Evolutionary conservation across 1,140 invertebrate species (phyloP).

Genomic region (Brachionus paranguensis): DNA sequence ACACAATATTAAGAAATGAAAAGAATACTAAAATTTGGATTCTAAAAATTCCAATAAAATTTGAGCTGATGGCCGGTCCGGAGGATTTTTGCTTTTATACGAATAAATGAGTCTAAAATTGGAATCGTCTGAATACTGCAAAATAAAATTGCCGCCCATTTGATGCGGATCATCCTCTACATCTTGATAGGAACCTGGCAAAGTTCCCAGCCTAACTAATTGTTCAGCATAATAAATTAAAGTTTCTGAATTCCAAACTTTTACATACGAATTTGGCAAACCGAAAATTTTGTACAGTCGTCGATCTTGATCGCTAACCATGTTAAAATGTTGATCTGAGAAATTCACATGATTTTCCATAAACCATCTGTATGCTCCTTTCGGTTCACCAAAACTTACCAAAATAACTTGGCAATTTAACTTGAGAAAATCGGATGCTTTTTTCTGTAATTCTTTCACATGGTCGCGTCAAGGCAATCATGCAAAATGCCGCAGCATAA

Average conservation of each 20-base stretch:
- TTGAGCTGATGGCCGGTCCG: not conserved
- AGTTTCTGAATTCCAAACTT: slow-evolving; percentile 28
- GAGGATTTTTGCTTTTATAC: slow-evolving; percentile 35
- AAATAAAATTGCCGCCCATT: slow-evolving; percentile 36
- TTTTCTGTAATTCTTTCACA: not conserved
- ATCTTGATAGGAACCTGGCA: slow-evolving; percentile 24
- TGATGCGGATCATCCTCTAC: slow-evolving; percentile 35
- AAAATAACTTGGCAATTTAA: slow-evolving; percentile 27
- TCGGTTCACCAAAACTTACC: slow-evolving; percentile 24
- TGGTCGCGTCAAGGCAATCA: slow-evolving; percentile 40
- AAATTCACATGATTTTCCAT: not conserved
- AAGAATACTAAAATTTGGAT: not conserved
- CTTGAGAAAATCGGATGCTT: not conserved
- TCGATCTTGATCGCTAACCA: slow-evolving; percentile 9
- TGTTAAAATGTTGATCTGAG: not conserved
- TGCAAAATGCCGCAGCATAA: slow-evolving; percentile 33
- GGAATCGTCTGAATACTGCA: not conserved
- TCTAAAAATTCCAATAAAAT: slow-evolving; percentile 1
- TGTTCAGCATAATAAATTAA: slow-evolving; percentile 35
- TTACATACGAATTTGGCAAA: not conserved
- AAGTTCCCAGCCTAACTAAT: not conserved
- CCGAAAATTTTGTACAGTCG: slow-evolving; percentile 7
- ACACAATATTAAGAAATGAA: not conserved
- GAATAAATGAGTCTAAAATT: not conserved
- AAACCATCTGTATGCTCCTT: slow-evolving; percentile 25